phyloP scores from a whole-genome alignment of 1,140 invertebrate species.

The Venturia canescens region DNA sequence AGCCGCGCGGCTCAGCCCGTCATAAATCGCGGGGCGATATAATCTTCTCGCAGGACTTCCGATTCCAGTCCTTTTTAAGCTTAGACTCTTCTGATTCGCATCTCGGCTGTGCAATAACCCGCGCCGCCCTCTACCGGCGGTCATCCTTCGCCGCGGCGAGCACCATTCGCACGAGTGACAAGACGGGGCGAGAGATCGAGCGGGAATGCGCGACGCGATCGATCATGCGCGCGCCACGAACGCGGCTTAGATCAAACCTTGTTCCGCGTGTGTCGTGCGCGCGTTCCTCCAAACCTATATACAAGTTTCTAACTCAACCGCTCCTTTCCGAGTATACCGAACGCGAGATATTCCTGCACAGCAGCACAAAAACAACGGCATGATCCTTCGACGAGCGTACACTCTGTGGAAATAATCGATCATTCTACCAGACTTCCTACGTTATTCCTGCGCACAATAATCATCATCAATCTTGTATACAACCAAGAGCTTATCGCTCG shows the following conservation, averaged over 20 bases:
- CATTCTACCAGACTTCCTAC: not conserved
- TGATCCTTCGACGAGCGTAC: not conserved
- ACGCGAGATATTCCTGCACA: not conserved
- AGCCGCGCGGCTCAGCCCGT: constrained; percentile 2
- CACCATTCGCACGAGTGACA: not conserved
- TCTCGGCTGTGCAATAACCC: not conserved
- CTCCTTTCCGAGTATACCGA: not conserved
- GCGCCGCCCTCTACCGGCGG: constrained; percentile 8
- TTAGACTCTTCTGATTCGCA: not conserved
- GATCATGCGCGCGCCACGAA: constrained; percentile 22
- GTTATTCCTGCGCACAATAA: constrained; percentile 10
- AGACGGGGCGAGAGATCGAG: not conserved
- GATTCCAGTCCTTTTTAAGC: not conserved
- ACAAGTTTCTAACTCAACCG: not conserved
- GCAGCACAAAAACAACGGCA: not conserved
- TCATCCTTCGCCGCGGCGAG: not conserved
- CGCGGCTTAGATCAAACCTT: constrained; percentile 15
- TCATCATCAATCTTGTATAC: not conserved
- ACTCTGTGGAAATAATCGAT: not conserved
- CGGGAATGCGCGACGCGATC: constrained; percentile 6
- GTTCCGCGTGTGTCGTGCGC: not conserved
- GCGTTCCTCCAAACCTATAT: not conserved
- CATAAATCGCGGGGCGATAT: constrained; percentile 22
- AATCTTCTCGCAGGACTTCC: constrained; percentile 22
- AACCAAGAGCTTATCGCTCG: constrained; percentile 2